These are phyloP conservation scores for Bolborhynchus lineola DNA, from an alignment of 2,113 vertebrate species.

Conservation along the genomic window DNA sequence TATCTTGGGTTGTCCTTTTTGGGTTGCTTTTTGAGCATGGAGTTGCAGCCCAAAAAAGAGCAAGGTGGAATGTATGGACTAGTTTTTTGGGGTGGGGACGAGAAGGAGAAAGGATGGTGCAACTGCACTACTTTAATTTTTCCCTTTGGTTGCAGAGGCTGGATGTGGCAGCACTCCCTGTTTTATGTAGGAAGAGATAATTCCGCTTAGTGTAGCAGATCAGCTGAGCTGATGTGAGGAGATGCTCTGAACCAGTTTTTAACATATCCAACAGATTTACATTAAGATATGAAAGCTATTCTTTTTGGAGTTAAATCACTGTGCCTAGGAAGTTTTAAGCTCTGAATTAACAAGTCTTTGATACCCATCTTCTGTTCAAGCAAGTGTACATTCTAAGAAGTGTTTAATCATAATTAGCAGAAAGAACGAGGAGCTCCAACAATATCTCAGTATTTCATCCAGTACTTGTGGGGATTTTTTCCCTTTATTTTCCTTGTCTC, in stretches of 20 bases:
- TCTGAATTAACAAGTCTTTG: constrained; percentile 42
- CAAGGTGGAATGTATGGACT: neutral
- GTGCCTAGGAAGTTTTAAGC: constrained; percentile 17
- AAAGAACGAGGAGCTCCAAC: neutral
- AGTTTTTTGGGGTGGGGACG: neutral
- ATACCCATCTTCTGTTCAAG: constrained; percentile 34
- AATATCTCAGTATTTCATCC: neutral
- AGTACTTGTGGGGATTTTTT: neutral
- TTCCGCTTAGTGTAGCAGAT: constrained; percentile 43
- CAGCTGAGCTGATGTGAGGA: constrained; percentile 38
- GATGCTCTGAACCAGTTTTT: constrained; percentile 48
- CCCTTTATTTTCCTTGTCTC: neutral
- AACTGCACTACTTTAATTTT: neutral
- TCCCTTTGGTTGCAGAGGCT: neutral
- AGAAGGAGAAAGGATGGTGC: neutral
- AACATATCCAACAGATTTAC: constrained; percentile 47
- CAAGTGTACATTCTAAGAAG: constrained; percentile 4
- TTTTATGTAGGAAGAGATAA: constrained; percentile 12
- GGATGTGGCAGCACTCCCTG: neutral
- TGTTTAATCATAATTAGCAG: constrained; percentile 50
- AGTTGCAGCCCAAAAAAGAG: neutral
- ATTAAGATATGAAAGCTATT: constrained; percentile 38
- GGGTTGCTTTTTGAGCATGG: neutral
- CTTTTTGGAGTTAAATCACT: constrained; percentile 29
- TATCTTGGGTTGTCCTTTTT: neutral